phyloP scores from a whole-genome alignment of 2,113 vertebrate genomes.

The Riparia riparia region DNA sequence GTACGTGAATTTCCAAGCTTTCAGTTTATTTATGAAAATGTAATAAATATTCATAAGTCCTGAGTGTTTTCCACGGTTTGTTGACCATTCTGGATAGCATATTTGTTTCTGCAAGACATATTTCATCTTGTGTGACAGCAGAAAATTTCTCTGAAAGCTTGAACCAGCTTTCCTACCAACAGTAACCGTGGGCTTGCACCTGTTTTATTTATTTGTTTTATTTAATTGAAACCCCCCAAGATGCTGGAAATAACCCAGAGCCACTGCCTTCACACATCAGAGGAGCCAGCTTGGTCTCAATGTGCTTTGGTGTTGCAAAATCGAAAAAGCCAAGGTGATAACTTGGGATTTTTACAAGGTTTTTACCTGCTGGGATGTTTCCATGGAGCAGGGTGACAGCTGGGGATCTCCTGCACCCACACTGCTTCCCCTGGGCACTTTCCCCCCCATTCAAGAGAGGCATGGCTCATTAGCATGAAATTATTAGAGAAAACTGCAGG shows the following conservation, averaged over 20 bases:
- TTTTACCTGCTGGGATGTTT: background rate
- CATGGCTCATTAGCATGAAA: background rate
- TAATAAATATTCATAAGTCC: background rate
- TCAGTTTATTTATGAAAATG: background rate
- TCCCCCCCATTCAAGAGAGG: background rate
- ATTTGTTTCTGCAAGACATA: background rate
- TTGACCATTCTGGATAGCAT: background rate
- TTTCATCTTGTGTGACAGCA: background rate
- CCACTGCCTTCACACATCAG: rapidly evolving
- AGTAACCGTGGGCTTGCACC: background rate
- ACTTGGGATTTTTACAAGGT: background rate
- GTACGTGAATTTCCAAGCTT: background rate
- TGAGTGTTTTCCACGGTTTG: background rate
- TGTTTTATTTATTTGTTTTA: background rate
- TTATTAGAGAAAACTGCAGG: background rate
- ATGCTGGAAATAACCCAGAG: background rate
- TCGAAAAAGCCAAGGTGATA: background rate
- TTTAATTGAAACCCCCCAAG: background rate
- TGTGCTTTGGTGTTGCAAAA: background rate
- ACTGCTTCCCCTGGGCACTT: background rate
- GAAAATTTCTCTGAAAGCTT: background rate
- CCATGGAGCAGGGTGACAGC: background rate
- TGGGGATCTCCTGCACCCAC: background rate
- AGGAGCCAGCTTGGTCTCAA: background rate
- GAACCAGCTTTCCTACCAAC: background rate